Conservation (phyloP, 1,140 invertebrate genomes). For the Apis florea region DNA sequence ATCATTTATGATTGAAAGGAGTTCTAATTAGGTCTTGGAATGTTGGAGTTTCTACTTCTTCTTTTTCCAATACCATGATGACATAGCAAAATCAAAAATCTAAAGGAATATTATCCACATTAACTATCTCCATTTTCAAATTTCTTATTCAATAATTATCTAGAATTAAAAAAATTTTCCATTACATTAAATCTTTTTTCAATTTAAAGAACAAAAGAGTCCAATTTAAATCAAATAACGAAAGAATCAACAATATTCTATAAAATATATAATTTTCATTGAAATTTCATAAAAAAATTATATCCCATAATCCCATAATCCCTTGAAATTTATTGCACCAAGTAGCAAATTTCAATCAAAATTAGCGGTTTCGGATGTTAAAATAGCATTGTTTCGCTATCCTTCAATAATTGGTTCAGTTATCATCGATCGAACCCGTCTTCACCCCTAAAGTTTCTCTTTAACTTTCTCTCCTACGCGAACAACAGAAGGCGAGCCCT, state of each 20-base stretch:
- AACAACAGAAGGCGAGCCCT: slow-evolving; percentile 31
- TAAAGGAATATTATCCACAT: too few relatives aligned
- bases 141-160: too few relatives aligned
- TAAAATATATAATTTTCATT: too few relatives aligned
- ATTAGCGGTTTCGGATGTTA: slow-evolving; percentile 31
- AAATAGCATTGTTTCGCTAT: neutral
- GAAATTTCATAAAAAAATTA: neutral
- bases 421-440: slow-evolving; percentile 42
- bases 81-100: too few relatives aligned
- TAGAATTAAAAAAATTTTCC: too few relatives aligned
- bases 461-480: neutral
- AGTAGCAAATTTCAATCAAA: neutral
- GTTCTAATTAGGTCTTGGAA: neutral
- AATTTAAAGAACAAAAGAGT: too few relatives aligned
- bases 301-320: too few relatives aligned
- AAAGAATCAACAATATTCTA: too few relatives aligned
- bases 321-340: neutral
- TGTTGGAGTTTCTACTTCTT: neutral
- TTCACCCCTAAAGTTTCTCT: neutral
- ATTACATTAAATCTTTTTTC: too few relatives aligned
- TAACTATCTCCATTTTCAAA: too few relatives aligned
- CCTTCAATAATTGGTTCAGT: slow-evolving; percentile 32
- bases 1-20: neutral
- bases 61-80: neutral
- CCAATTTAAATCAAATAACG: too few relatives aligned